Conservation (phyloP, 2,113 vertebrate genomes). For the Myocastor coypus region DNA sequence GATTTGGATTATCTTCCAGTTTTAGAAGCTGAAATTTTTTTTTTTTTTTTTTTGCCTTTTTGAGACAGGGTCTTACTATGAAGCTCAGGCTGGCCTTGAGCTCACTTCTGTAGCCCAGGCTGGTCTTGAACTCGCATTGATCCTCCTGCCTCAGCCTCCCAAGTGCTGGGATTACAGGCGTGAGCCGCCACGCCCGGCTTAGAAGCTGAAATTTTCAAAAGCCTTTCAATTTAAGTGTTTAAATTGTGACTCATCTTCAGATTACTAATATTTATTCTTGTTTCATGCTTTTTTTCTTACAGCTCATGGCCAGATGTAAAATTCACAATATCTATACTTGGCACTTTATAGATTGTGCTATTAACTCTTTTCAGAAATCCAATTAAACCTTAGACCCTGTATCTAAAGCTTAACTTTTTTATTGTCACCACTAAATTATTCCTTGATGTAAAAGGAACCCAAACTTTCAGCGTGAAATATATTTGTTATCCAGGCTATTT, state of each 20-base stretch:
- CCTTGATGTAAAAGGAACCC: slow-evolving; percentile 34
- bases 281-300: slow-evolving; percentile 27
- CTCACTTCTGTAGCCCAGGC: too few species aligned
- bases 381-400: slow-evolving; percentile 53
- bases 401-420: slow-evolving; percentile 39
- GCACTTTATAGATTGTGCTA: slow-evolving; percentile 56
- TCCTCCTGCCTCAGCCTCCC: too few species aligned
- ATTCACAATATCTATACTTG: background rate
- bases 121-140: too few species aligned
- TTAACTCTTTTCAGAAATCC: slow-evolving; percentile 60
- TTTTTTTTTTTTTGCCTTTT: too few species aligned
- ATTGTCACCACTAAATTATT: slow-evolving; percentile 48
- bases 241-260: slow-evolving; percentile 21
- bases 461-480: slow-evolving; percentile 62
- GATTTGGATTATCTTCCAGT: background rate
- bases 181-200: too few species aligned
- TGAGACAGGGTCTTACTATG: too few species aligned
- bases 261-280: slow-evolving; percentile 38
- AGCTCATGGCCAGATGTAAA: slow-evolving; percentile 32
- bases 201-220: background rate
- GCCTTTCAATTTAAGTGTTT: slow-evolving; percentile 15
- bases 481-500: slow-evolving; percentile 61
- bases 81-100: too few species aligned
- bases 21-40: background rate
- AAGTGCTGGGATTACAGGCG: too few species aligned